Evolutionary conservation across 2,113 vertebrate species (phyloP).

Genomic region (Hucho hucho): DNA sequence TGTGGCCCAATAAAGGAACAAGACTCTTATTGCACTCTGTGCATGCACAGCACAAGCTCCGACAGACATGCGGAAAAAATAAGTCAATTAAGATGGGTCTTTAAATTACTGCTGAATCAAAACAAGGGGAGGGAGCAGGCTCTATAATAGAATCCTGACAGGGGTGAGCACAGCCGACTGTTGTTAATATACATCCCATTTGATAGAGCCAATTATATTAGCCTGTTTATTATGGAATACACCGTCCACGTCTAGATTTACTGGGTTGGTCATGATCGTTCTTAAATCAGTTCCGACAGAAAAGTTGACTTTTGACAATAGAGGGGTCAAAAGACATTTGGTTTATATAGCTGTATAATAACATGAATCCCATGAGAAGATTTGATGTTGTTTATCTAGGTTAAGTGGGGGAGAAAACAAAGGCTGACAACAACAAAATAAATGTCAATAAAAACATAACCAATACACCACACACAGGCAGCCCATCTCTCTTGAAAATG

Average conservation of each 20-base stretch:
- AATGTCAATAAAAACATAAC: slow-evolving; percentile 20
- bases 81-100: slow-evolving; percentile 83
- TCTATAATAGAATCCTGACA: slow-evolving; percentile 78
- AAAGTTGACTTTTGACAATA: slow-evolving; percentile 34
- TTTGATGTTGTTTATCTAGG: slow-evolving; percentile 47
- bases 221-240: slow-evolving; percentile 60
- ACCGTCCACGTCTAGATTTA: slow-evolving; percentile 61
- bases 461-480: slow-evolving; percentile 8
- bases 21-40: slow-evolving; percentile 71
- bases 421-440: slow-evolving; percentile 54
- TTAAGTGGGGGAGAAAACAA: slow-evolving; percentile 50
- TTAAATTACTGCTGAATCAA: slow-evolving; percentile 82
- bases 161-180: slow-evolving; percentile 60
- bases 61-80: slow-evolving; percentile 73
- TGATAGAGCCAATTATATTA: slow-evolving; percentile 68
- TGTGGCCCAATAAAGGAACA: slow-evolving; percentile 93
- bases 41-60: slow-evolving; percentile 58
- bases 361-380: slow-evolving; percentile 18
- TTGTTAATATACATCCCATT: slow-evolving; percentile 74
- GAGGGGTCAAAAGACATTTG: slow-evolving; percentile 60
- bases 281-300: slow-evolving; percentile 32
- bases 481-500: neutral
- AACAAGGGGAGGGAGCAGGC: slow-evolving; percentile 73
- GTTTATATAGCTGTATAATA: slow-evolving; percentile 31
- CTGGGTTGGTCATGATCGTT: slow-evolving; percentile 66